Conservation (phyloP, 2,113 vertebrate species). For the Colaptes auratus region DNA sequence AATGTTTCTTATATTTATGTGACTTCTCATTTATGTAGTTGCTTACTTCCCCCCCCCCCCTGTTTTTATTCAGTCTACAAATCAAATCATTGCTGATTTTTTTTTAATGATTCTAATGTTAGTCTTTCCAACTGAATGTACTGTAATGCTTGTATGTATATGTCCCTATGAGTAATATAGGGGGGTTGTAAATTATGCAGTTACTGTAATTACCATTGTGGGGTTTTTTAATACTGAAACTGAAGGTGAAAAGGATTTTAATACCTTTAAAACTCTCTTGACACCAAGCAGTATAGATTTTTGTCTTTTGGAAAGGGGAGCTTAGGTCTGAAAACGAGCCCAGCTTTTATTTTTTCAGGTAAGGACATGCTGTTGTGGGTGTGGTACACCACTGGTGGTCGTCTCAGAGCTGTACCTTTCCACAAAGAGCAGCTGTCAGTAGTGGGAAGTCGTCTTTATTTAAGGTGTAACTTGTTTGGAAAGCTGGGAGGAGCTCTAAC, state of each 20-base stretch:
- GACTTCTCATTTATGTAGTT: slow-evolving; percentile 82
- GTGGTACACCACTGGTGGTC: slow-evolving; percentile 34
- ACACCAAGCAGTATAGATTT: slow-evolving; percentile 65
- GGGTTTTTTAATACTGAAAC: slow-evolving; percentile 74
- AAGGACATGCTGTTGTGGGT: not conserved
- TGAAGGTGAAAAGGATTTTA: slow-evolving; percentile 72
- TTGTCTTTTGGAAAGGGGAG: slow-evolving; percentile 36
- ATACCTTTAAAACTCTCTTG: slow-evolving; percentile 64
- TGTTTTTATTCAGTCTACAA: slow-evolving; percentile 75
- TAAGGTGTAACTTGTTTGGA: slow-evolving; percentile 12
- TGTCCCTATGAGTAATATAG: slow-evolving; percentile 72
- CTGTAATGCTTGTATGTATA: slow-evolving; percentile 81
- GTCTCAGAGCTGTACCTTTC: slow-evolving; percentile 52
- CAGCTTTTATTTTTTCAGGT: slow-evolving; percentile 31
- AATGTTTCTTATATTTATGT: slow-evolving; percentile 92
- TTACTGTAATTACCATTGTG: slow-evolving; percentile 80
- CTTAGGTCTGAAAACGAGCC: slow-evolving; percentile 31
- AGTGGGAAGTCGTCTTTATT: slow-evolving; percentile 34
- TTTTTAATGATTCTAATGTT: slow-evolving; percentile 65
- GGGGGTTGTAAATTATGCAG: slow-evolving; percentile 84
- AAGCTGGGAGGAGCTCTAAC: slow-evolving; percentile 22
- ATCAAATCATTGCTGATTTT: slow-evolving; percentile 70
- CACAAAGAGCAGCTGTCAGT: slow-evolving; percentile 14
- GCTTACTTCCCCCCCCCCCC: slow-evolving; percentile 48
- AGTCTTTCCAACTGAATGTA: slow-evolving; percentile 81